Conservation (phyloP, 1,140 invertebrate genomes). For the Formica selysi region DNA sequence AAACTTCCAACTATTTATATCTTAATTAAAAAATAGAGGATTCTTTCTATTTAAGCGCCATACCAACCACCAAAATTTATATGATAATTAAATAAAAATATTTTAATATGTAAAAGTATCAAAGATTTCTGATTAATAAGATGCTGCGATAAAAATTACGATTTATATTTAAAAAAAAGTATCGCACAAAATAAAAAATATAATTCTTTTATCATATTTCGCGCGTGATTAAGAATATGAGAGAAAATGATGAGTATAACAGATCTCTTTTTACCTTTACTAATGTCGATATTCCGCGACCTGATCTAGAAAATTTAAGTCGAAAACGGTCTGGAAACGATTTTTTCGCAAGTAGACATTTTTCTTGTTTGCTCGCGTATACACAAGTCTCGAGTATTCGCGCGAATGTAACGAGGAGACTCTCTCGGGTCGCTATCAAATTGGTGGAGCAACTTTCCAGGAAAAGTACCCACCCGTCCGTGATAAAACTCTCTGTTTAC, state of each 20-base stretch:
- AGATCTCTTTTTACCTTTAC: not conserved
- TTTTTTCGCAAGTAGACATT: conserved; percentile 37
- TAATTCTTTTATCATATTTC: not conserved
- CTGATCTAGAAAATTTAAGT: conserved; percentile 3
- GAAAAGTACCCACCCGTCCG: conserved; percentile 39
- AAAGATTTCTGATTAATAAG: not conserved
- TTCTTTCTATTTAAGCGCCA: conserved; percentile 13
- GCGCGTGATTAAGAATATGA: not conserved
- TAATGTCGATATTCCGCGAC: not conserved
- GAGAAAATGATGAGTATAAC: not conserved
- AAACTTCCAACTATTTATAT: not conserved
- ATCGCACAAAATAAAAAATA: not conserved
- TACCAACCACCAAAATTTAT: conserved; percentile 7
- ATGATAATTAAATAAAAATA: conserved; percentile 7
- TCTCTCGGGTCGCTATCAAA: conserved; percentile 54
- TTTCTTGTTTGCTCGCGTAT: conserved; percentile 45
- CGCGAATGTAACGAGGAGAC: conserved; percentile 47
- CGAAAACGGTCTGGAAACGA: conserved; percentile 17
- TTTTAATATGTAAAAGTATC: not conserved
- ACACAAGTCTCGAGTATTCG: conserved; percentile 5
- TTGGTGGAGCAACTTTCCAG: conserved; percentile 56
- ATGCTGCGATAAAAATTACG: not conserved
- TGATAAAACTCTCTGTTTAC: conserved; percentile 66
- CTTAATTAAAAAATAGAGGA: not conserved
- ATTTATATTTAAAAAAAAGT: not conserved